Base-by-base conservation (phyloP, 53 echinoderm and acorn worm species). In the Stichopus horrens region DNA sequence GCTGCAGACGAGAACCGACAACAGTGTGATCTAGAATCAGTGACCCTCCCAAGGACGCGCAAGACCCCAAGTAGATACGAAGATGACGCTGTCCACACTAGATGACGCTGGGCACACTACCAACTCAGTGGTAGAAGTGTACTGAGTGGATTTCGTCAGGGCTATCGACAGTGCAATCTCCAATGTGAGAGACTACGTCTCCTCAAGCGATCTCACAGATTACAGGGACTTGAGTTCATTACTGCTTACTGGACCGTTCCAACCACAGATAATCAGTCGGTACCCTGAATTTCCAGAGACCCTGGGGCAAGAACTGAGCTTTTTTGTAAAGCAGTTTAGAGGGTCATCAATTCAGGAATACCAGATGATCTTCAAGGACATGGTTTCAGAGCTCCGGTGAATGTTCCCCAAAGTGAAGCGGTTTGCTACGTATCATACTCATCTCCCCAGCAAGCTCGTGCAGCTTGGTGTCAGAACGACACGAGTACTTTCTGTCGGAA, bases 101-200 rank as follows among this genome's bases (percentile, higher is more conserved):
- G n/a, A n/a, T n/a, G n/a, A n/a, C n/a, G n/a, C n/a, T 19, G 37
- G 88, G 58, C 74, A 89, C 60, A 14, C 76, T 71, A n/a, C 92
- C 16, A 19, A 88, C 53, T 92, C 92, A 21, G 58, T 58, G 16
- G 90, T 90, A 57, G 90, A 89, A 79, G 5, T 68, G 9, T 92
- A 86, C 74, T 82, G 88, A 6, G 84, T 82, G 7, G 88, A 90
- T 52, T 93, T 88, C 76, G 90, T 90, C 83, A 79, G 66, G 14
- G 88, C 63, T 19, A 93, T 93, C 74, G 93, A 90, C 65, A 93
- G 93, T 82, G 88, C 90, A 74, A 7, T n/a, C 52, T 90, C 83
- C n/a, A 79, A 90, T 58, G 51, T 90, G 76, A 80, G 2, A 53
- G 67, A 83, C n/a, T 88, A 93, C 81, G 55, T 81, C 55, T 52